Percentiles rank a stretch among this genome's conserved stretches.
phyloP scores from a whole-genome alignment of 2,888 invertebrate species.

The Hemithea aestivaria region DNA sequence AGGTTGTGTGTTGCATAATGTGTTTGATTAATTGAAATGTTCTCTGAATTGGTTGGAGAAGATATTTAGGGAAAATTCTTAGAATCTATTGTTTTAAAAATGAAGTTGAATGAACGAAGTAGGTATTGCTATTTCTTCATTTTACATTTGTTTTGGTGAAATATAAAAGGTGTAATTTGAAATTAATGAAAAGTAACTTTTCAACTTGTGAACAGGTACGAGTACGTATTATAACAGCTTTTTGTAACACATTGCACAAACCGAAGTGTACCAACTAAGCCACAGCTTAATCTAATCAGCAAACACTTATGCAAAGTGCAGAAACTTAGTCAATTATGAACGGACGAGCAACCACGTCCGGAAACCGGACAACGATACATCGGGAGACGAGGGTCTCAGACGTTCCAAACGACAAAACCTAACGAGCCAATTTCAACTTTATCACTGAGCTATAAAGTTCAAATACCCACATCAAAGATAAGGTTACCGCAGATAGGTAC shows the following conservation, averaged over 20 bases:
- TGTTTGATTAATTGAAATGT: conserved; percentile 1
- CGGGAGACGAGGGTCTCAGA: conserved; percentile 65
- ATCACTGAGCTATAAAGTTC: conserved; percentile 31
- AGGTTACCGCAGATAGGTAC: conserved; percentile 38
- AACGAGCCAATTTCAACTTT: conserved; percentile 30
- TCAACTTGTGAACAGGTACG: too few species aligned
- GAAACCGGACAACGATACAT: conserved; percentile 77
- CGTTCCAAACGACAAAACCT: conserved; percentile 38
- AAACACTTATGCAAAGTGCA: conserved; percentile 39
- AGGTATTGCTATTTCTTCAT: too few species aligned
- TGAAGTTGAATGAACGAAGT: too few species aligned
- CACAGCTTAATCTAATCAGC: conserved; percentile 18
- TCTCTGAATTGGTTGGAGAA: too few species aligned
- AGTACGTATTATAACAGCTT: too few species aligned
- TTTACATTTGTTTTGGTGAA: too few species aligned
- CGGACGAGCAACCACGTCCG: conserved; percentile 50
- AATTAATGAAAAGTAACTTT: neutral
- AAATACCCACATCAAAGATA: conserved; percentile 23
- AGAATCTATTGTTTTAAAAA: too few species aligned
- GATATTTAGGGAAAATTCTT: too few species aligned
- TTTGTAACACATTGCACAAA: too few species aligned
- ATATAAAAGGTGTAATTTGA: neutral
- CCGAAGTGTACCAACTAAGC: conserved; percentile 1
- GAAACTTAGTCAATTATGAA: conserved; percentile 74
- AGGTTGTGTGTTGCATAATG: conserved; percentile 8